Evolutionary conservation across 1,140 invertebrate species (phyloP), one percentile per base, ranked within the genome.

Genomic region (Dolichoris vasculosae): DNA sequence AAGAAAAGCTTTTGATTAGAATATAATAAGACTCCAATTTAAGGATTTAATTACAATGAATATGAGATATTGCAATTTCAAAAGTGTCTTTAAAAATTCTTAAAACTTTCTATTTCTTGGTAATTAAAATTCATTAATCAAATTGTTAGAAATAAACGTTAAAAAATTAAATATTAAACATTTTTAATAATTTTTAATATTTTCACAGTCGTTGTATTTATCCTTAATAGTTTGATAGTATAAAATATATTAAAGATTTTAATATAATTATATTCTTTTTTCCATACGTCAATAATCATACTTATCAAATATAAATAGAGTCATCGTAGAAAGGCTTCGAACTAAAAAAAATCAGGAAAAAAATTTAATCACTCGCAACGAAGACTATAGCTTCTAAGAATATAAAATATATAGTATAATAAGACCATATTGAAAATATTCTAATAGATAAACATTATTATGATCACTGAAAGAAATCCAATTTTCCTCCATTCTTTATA

Each of bases 371-470:
- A 32, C 51, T 11, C 64, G 73, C 40, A n/a, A 35, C 64, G 20
- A 80, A 67, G n/a, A 15, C 48, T 17, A 67, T 20, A 51, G 43
- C 69, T 82, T 86, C n/a, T n/a, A n/a, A n/a, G n/a, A n/a, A n/a
- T n/a, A n/a, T n/a, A n/a, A n/a, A n/a, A n/a, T n/a, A n/a, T n/a
- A n/a, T n/a, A n/a, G n/a, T n/a, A n/a, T n/a, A n/a, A n/a, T n/a
- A n/a, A n/a, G n/a, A n/a, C n/a, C n/a, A n/a, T 83, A 87, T 87
- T 87, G 81, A 86, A 87, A 85, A 87, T 84, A 84, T 87, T 87
- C 81, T 86, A 84, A 84, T 84, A 32, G 17, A 30, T 59, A 59
- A 59, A 46, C 43, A 76, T 76, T 76, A 38, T 59, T 8, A 17
- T 51, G 82, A 83, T 87, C 77, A 71, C 26, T 51, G 30, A 55